These are phyloP conservation scores for Nannospalax galili DNA, from an alignment of 2,113 vertebrate genomes.

Conservation along the genomic window DNA sequence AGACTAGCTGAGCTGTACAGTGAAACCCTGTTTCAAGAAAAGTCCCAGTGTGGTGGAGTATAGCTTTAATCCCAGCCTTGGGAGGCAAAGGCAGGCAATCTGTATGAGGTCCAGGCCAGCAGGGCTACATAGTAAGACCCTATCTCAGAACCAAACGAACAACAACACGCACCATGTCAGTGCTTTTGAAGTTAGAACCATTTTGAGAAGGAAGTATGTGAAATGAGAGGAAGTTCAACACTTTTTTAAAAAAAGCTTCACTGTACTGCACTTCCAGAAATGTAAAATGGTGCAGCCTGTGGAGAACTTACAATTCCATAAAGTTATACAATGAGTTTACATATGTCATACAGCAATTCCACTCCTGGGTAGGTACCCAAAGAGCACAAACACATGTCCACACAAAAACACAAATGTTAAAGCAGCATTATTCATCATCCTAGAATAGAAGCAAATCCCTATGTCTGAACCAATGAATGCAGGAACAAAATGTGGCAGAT, in stretches of 20 bases:
- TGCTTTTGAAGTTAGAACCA: not conserved
- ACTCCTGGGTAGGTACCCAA: not conserved
- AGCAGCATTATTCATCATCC: not conserved
- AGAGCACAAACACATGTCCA: not conserved
- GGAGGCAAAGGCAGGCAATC: not conserved
- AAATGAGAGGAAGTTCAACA: not conserved
- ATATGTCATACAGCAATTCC: not conserved
- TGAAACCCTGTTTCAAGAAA: too few relatives aligned
- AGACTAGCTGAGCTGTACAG: too few relatives aligned
- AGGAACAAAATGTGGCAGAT: not conserved
- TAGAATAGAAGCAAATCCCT: slow-evolving; percentile 25
- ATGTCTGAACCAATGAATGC: not conserved
- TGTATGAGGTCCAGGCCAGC: not conserved
- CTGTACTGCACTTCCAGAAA: not conserved
- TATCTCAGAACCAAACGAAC: not conserved
- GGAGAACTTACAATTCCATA: not conserved
- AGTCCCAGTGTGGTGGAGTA: too few relatives aligned
- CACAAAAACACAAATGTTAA: not conserved
- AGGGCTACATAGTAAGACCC: not conserved
- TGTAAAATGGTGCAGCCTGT: not conserved
- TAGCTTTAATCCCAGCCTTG: not conserved
- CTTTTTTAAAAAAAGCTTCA: not conserved
- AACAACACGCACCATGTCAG: not conserved
- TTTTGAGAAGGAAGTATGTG: not conserved
- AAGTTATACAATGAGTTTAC: not conserved